phyloP scores from a whole-genome alignment of 2,888 invertebrate species.

The Platynereis dumerilii region DNA sequence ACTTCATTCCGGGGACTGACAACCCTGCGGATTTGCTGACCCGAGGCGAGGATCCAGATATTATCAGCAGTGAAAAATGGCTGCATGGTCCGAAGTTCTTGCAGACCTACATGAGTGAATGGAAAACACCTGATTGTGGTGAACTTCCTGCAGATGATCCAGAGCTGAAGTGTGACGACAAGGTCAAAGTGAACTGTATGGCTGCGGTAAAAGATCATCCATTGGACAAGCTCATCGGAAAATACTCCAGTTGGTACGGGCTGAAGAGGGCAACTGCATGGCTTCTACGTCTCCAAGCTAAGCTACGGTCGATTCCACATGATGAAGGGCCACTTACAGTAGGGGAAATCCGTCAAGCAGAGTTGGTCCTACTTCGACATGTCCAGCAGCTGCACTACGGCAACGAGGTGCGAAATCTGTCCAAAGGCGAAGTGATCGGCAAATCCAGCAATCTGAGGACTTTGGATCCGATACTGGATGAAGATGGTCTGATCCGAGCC shows the following conservation, averaged over 20 bases:
- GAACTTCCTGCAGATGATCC: constrained; percentile 11
- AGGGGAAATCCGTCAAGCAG: constrained; percentile 15
- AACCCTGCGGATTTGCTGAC: constrained; percentile 54
- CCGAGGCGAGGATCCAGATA: constrained; percentile 31
- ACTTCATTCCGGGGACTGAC: no score
- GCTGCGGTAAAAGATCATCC: background rate
- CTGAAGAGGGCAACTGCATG: background rate
- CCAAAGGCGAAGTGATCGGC: no score
- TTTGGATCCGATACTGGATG: constrained; percentile 29
- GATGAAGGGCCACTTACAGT: background rate
- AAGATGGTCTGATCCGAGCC: constrained; percentile 26
- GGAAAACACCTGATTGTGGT: background rate
- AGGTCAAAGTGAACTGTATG: no score
- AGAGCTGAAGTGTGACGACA: constrained; percentile 11
- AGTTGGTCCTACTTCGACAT: background rate
- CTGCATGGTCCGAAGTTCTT: constrained; percentile 26
- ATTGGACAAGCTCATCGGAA: background rate
- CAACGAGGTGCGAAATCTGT: constrained; percentile 1
- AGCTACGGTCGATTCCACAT: background rate
- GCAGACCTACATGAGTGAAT: constrained; percentile 16
- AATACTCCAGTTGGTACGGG: constrained; percentile 20
- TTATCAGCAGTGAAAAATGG: constrained; percentile 28
- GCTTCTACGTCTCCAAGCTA: background rate
- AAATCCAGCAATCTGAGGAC: no score
- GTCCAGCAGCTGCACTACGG: constrained; percentile 14